These are phyloP conservation scores for Cheilosia soror DNA, from an alignment of 2,888 invertebrate species.

Conservation along the genomic window DNA sequence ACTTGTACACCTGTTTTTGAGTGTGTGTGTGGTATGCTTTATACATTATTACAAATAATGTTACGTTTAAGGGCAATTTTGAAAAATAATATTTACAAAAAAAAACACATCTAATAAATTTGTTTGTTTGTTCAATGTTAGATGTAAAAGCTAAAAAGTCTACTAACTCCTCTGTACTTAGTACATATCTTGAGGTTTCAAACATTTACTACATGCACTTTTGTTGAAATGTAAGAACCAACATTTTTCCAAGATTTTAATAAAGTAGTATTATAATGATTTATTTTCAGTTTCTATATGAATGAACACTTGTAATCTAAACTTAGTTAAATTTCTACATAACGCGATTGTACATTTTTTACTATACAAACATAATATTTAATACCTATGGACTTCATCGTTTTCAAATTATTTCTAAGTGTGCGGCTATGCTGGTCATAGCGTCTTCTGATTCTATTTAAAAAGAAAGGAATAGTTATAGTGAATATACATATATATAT, in stretches of 20 bases:
- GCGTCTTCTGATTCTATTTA: slow-evolving; percentile 69
- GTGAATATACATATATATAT: slow-evolving; percentile 52
- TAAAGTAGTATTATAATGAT: slow-evolving; percentile 24
- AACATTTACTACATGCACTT: slow-evolving; percentile 43
- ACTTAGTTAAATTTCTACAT: slow-evolving; percentile 56
- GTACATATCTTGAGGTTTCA: slow-evolving; percentile 73
- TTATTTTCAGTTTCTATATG: slow-evolving; percentile 26
- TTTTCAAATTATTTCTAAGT: slow-evolving; percentile 67
- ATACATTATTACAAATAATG: slow-evolving; percentile 7
- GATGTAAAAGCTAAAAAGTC: slow-evolving; percentile 40
- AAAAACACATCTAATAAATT: slow-evolving; percentile 17
- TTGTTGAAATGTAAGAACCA: slow-evolving; percentile 46
- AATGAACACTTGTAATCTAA: slow-evolving; percentile 40
- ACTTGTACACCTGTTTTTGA: too few species aligned
- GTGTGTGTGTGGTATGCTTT: not conserved
- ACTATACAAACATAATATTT: slow-evolving; percentile 55
- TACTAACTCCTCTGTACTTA: slow-evolving; percentile 59
- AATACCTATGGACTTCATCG: slow-evolving; percentile 68
- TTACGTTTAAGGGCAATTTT: slow-evolving; percentile 16
- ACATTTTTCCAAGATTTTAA: slow-evolving; percentile 46
- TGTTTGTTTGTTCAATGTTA: slow-evolving; percentile 52
- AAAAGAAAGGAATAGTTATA: slow-evolving; percentile 55
- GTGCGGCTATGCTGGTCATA: slow-evolving; percentile 76
- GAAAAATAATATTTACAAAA: slow-evolving; percentile 10
- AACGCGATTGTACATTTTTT: slow-evolving; percentile 70